These are phyloP conservation scores for Laothoe populi DNA, from an alignment of 2,888 invertebrate species.

Conservation along the genomic window DNA sequence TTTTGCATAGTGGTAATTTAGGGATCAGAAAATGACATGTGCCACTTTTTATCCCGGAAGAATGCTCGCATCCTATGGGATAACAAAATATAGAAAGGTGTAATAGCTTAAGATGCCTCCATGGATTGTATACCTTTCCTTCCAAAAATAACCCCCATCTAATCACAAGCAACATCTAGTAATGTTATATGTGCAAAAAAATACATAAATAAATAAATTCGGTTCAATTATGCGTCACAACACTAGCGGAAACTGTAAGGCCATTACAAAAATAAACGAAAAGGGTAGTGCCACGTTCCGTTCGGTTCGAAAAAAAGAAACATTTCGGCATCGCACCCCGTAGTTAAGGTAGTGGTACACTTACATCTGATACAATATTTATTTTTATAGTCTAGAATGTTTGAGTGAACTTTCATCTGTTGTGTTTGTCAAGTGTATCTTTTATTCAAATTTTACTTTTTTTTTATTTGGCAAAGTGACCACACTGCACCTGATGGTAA, in stretches of 20 bases:
- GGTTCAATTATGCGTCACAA: background rate
- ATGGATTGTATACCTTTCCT: too few species aligned
- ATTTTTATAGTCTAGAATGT: background rate
- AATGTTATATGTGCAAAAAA: too few species aligned
- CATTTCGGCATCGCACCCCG: slow-evolving; percentile 23
- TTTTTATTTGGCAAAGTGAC: too few species aligned
- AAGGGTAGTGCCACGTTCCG: slow-evolving; percentile 30
- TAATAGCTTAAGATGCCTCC: too few species aligned
- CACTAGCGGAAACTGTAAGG: slow-evolving; percentile 26
- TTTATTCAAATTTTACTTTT: too few species aligned
- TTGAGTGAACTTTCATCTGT: background rate
- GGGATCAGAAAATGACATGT: too few species aligned
- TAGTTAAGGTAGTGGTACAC: slow-evolving; percentile 7
- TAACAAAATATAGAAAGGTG: too few species aligned
- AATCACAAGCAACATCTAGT: too few species aligned
- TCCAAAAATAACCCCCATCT: background rate
- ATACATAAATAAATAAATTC: slow-evolving; percentile 7
- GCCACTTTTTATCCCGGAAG: too few species aligned
- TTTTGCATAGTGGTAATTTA: too few species aligned
- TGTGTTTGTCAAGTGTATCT: background rate
- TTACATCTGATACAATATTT: slow-evolving; percentile 1
- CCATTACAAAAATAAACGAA: slow-evolving; percentile 39
- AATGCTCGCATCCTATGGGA: too few species aligned
- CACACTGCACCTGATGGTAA: too few species aligned
- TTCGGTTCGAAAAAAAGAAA: slow-evolving; percentile 39